Base-by-base conservation (phyloP, 2,797 vertebrate species). In the Astyanax mexicanus region DNA sequence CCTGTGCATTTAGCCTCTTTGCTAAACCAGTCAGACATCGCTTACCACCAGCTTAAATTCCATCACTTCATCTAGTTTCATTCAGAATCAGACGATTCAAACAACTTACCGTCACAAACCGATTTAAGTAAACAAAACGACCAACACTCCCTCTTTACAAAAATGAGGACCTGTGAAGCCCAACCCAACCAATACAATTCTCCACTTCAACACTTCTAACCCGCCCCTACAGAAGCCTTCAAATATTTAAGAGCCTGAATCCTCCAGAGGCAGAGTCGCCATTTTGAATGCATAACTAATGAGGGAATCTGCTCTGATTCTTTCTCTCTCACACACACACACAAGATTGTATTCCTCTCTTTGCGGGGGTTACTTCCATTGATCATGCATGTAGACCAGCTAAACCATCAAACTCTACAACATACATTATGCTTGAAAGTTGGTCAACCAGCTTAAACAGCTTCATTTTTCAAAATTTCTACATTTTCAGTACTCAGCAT, bases 181-280 rank as follows among this genome's bases (percentile, higher is more conserved):
- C 0, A 13, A 5, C 1, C 15, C 54, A 15, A 6, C 0, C 55
- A 0, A 1, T 29, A 32, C 54, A 29, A 55, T 17, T 55, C 6
- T 15, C 4, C 27, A 29, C 54, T 55, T 32, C 29, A 29, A 27
- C 54, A 29, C 54, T 32, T 17, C 27, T 6, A 17, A 25, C 54
- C 54, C 10, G 19, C 19, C 8, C 19, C 13, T 12, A 23, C 35
- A 57, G 38, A 21, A 69, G 60, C 32, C 58, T 60, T 62, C 60
- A 72, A 57, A 72, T 47, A 72, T 80, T 70, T n/a, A 55, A 40
- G 29, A 32, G 51, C 58, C 8, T 4, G 37, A 71, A 58, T 54
- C 40, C 23, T 75, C 57, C 51, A 42, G 35, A 45, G 25, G 25
- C 12, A 7, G 5, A 4, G 54, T 2, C 25, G 13, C 54, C 54